A percentile compares a stretch with the other conserved stretches of the same genome.
phyloP scores from a whole-genome alignment of 92 coral and sea anemone species.

The Porites divaricata region DNA sequence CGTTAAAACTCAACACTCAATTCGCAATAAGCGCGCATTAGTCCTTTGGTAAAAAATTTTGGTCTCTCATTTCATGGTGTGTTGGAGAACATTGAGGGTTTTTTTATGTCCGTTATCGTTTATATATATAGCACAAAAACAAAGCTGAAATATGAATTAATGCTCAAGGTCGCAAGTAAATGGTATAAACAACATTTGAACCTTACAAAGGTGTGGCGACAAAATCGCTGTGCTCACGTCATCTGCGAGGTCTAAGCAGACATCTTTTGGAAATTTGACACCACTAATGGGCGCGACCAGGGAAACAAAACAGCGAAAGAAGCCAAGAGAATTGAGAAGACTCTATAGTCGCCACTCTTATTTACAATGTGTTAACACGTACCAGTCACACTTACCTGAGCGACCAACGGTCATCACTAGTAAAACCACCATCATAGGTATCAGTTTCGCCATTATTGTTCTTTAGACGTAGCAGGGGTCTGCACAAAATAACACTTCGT shows the following conservation, averaged over 20 bases:
- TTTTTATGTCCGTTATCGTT: background rate
- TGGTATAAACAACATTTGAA: constrained; percentile 10
- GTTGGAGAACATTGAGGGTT: background rate
- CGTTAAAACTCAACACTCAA: background rate
- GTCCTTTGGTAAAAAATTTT: background rate
- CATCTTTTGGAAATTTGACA: constrained; percentile 32
- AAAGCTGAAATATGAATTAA: constrained; percentile 11
- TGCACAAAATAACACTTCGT: constrained; percentile 4
- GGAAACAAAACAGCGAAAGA: background rate
- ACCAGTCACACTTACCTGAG: constrained; percentile 25
- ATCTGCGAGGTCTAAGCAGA: background rate
- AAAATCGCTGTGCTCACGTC: background rate
- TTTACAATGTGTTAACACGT: constrained; percentile 19
- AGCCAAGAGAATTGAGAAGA: background rate
- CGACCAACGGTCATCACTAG: constrained; percentile 27
- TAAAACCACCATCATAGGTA: constrained; percentile 18
- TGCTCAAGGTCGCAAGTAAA: constrained; percentile 30
- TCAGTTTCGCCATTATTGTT: constrained; percentile 8
- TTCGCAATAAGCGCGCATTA: constrained; percentile 13
- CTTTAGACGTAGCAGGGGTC: background rate
- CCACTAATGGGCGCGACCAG: background rate
- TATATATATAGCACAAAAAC: background rate
- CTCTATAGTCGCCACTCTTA: constrained; percentile 31
- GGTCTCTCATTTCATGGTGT: constrained; percentile 17
- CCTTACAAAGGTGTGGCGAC: constrained; percentile 40